These are phyloP conservation scores for Oophaga sylvatica DNA, from an alignment of 2,797 vertebrate species.

Conservation along the genomic window DNA sequence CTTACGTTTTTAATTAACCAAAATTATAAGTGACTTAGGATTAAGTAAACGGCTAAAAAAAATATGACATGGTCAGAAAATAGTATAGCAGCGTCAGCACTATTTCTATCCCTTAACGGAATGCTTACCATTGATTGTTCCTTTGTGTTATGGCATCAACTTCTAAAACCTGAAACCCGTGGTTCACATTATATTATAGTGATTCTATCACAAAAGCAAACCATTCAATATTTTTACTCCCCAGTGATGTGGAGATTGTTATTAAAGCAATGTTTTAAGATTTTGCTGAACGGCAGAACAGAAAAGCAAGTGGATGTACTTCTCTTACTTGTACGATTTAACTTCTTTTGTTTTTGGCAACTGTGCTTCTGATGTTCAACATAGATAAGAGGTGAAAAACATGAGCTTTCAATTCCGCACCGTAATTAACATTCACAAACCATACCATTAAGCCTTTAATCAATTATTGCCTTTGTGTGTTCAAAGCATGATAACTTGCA, in stretches of 20 bases:
- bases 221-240: slow-evolving; percentile 29
- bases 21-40: background rate
- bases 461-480: slow-evolving; percentile 40
- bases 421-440: slow-evolving; percentile 33
- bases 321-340: slow-evolving; percentile 5
- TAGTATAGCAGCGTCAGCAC: background rate
- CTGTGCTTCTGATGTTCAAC: slow-evolving; percentile 24
- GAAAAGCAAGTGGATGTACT: slow-evolving; percentile 8
- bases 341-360: slow-evolving; percentile 26
- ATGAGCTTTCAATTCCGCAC: background rate
- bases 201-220: slow-evolving; percentile 40
- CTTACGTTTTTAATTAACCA: background rate
- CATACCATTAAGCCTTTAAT: slow-evolving; percentile 37
- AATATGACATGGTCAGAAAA: background rate
- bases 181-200: slow-evolving; percentile 22
- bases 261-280: slow-evolving; percentile 51
- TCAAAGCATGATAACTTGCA: slow-evolving; percentile 42
- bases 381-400: slow-evolving; percentile 25
- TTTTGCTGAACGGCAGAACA: slow-evolving; percentile 31
- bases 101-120: background rate
- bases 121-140: slow-evolving; percentile 37
- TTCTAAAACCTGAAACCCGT: slow-evolving; percentile 32
- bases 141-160: slow-evolving; percentile 19
- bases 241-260: slow-evolving; percentile 30
- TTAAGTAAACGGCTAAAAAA: background rate